Evolutionary conservation across 2,113 vertebrate genomes (phyloP), one percentile per base, ranked within the genome.

Genomic region (Rhinogobius similis): DNA sequence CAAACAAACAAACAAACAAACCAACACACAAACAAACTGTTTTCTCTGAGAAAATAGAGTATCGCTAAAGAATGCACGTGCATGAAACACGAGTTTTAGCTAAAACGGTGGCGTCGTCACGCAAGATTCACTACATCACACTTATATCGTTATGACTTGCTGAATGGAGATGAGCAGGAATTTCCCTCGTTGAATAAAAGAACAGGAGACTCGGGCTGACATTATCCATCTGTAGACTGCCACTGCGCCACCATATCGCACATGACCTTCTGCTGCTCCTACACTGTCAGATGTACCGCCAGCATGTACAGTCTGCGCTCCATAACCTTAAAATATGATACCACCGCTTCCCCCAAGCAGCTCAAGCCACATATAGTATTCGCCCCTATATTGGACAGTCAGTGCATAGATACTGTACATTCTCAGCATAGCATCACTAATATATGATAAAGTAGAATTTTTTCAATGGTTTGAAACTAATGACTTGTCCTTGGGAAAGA

Each of bases 191-290:
- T 69, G 55, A 59, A 63, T 70, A 71, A 63, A 71, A 71, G 69
- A 62, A 61, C 58, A 36, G 58, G 58, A n/a, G 58, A 29, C 58
- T 21, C 18, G 7, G 26, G 13, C 21, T 63, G 59, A 70, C 68
- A 63, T 53, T 63, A 70, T 53, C 58, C 68, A 50, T 52, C 58
- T 62, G 59, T 46, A 52, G 58, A 52, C 43, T 46, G 46, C 58
- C 68, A 21, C 58, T 53, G 21, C 21, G 29, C 44, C 46, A 26
- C 68, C 44, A 26, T 62, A 70, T 62, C 68, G 21, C 59, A 39
- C 68, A 70, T 52, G 59, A 70, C 68, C 68, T 62, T 70, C 44
- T 39, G 44, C 44, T 63, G 56, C 58, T 36, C 56, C 10, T 20
- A 63, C 43, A 52, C 58, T 44, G 67, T 61, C 67, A n/a, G 38